Conservation (phyloP, 2,797 vertebrate genomes). For the Oreonectes daqikongensis region DNA sequence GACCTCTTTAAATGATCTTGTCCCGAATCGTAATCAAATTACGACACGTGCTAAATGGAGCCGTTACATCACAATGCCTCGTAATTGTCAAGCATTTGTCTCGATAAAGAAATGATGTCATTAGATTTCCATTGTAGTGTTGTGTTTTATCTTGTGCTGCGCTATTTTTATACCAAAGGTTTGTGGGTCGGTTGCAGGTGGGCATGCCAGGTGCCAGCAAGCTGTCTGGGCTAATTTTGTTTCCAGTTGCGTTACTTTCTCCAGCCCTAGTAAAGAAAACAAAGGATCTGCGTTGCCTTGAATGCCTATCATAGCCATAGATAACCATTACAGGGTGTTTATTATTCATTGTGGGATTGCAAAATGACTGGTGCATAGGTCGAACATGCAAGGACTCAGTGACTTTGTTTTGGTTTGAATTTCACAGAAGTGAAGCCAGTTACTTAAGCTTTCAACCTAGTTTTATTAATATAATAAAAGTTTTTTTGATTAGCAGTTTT, state of each 20-base stretch:
- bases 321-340: background rate
- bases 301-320: background rate
- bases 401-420: background rate
- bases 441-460: no score
- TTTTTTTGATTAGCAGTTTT: no score
- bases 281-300: background rate
- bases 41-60: background rate
- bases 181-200: conserved; percentile 65
- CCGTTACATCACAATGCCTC: conserved; percentile 32
- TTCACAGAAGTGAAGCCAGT: no score
- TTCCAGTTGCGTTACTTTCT: conserved; percentile 52
- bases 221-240: conserved; percentile 51
- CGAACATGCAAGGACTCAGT: background rate
- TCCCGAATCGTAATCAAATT: conserved; percentile 24
- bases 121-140: background rate
- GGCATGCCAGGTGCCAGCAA: conserved; percentile 62
- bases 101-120: conserved; percentile 18
- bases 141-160: conserved; percentile 44
- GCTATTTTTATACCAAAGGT: conserved; percentile 66
- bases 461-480: no score
- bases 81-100: conserved; percentile 10
- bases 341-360: background rate
- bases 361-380: background rate
- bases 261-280: conserved; percentile 59
- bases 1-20: background rate